Conservation (phyloP, 2,888 invertebrate genomes). For the Mythimna lalbum region DNA sequence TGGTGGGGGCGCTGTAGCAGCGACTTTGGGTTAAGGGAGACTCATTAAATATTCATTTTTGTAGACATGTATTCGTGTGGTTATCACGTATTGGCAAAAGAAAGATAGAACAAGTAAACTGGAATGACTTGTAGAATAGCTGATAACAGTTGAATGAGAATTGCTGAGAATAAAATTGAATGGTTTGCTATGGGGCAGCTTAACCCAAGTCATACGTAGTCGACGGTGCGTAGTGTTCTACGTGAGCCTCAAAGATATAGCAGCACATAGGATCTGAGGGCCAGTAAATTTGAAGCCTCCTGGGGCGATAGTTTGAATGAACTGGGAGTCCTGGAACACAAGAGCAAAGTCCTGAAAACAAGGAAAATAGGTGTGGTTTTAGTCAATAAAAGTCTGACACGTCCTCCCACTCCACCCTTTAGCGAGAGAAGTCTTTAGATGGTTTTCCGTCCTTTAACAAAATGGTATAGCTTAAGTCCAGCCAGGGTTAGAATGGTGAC, state of each 20-base stretch:
- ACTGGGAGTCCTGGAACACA: too few relatives aligned
- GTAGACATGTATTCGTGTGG: not conserved
- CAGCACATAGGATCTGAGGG: too few relatives aligned
- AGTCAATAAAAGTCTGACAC: too few relatives aligned
- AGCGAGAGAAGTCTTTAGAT: too few relatives aligned
- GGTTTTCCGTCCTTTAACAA: too few relatives aligned
- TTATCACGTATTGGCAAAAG: not conserved
- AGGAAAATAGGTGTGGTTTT: too few relatives aligned
- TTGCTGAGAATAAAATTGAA: not conserved
- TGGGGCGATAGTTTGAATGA: too few relatives aligned
- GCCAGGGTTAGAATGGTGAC: not conserved
- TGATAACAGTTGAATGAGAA: not conserved
- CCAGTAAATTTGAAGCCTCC: too few relatives aligned
- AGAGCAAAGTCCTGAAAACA: too few relatives aligned
- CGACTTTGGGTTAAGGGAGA: not conserved
- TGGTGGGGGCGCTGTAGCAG: constrained; percentile 65
- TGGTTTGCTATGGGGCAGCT: not conserved
- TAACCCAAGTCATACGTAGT: not conserved
- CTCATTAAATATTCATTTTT: not conserved
- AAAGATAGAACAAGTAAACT: not conserved
- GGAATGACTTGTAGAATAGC: not conserved
- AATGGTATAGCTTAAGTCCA: too few relatives aligned
- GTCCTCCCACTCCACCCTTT: too few relatives aligned
- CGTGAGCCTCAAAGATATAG: too few relatives aligned
- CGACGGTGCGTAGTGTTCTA: not conserved